Evolutionary conservation across 2,797 vertebrate species (phyloP), one percentile per base, ranked within the genome.

Genomic region (Dallia pectoralis): DNA sequence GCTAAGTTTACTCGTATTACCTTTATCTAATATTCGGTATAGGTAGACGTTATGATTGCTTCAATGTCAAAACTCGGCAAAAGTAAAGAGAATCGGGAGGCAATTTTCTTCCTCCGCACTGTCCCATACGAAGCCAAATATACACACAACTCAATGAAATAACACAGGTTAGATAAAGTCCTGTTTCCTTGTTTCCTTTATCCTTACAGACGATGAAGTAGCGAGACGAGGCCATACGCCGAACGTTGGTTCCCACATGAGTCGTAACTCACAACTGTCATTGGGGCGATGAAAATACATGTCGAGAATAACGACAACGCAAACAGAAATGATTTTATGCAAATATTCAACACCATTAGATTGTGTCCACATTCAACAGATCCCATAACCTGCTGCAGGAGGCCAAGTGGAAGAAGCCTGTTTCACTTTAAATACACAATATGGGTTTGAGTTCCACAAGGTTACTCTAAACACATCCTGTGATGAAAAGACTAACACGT

Each of bases 211-310:
- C 32, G n/a, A 72, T 72, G 33, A 74, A 72, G 14, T 74, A 71
- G 76, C 73, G 19, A 75, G 25, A 64, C 62, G 1, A 71, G 81
- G 75, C 82, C 70, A 77, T 77, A 83, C 81, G 79, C 83, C 68
- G 71, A 44, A 40, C 62, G 71, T 79, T 81, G 85, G 89, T 84
- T 84, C 87, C 87, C 87, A 32, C 47, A 79, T 84, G 87, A 84
- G 82, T 76, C 73, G 69, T 85, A 81, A 85, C 84, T 87, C 81
- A 49, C 48, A 16, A 53, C 11, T n/a, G 19, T 22, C 22, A 53
- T 53, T 53, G 19, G 27, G 32, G 16, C 1, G 36, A 25, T 18
- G 12, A 11, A 22, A 29, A 27, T 44, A 56, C 61, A 71, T 1
- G 36, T 63, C 62, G 66, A 25, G 4, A 71, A 32, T 77, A 74